These are phyloP conservation scores for Sardinella longiceps DNA, from an alignment of 2,797 vertebrate species.

Conservation along the genomic window DNA sequence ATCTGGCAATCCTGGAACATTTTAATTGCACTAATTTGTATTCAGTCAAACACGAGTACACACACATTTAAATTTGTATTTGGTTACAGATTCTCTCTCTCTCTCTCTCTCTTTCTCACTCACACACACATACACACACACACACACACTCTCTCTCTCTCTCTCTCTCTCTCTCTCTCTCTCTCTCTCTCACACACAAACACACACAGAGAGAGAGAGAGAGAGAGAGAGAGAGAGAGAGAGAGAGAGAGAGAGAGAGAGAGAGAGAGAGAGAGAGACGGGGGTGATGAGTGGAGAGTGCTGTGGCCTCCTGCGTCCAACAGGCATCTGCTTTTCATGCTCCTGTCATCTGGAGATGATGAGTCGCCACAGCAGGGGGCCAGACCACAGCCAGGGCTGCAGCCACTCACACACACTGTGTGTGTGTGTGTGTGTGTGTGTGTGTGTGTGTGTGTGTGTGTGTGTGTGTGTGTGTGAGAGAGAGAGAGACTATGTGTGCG, in stretches of 20 bases:
- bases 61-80: too few relatives aligned
- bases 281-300: not conserved
- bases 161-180: not conserved
- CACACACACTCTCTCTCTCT: not conserved
- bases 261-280: not conserved
- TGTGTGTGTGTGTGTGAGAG: not conserved
- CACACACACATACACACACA: not conserved
- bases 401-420: conserved; percentile 36
- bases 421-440: not conserved
- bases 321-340: conserved; percentile 76
- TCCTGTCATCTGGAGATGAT: conserved; percentile 78
- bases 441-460: not conserved
- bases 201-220: not conserved
- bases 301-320: conserved; percentile 54
- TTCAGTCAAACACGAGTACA: too few relatives aligned
- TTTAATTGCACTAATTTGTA: too few relatives aligned
- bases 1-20: too few relatives aligned
- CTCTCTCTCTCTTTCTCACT: not conserved
- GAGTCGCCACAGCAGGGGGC: conserved; percentile 70
- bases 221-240: not conserved
- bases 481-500: not conserved
- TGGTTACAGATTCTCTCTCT: too few relatives aligned
- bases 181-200: not conserved
- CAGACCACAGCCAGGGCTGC: conserved; percentile 60
- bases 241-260: not conserved